These are phyloP conservation scores for Sinonovacula constricta DNA, from an alignment of 1,140 invertebrate genomes.

Conservation along the genomic window DNA sequence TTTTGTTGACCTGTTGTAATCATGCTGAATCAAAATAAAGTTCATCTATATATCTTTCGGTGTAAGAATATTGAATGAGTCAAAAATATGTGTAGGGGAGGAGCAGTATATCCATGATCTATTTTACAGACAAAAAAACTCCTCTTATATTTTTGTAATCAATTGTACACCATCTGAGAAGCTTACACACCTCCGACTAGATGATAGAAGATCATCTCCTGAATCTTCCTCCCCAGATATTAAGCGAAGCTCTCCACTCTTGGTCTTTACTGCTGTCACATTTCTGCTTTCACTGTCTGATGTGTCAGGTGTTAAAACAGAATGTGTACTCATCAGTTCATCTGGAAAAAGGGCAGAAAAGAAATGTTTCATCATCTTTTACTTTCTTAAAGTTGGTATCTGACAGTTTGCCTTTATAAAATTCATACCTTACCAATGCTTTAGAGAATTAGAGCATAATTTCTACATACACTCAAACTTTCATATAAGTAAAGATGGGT, in stretches of 20 bases:
- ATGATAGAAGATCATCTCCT: constrained; percentile 60
- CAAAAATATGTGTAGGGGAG: not conserved
- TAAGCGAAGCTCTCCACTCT: constrained; percentile 71
- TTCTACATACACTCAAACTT: too few relatives aligned
- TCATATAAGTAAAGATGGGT: too few relatives aligned
- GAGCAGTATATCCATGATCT: too few relatives aligned
- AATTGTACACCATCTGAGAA: too few relatives aligned
- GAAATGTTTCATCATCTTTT: not conserved
- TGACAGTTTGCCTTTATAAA: too few relatives aligned
- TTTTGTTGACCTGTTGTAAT: too few relatives aligned
- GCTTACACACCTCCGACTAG: constrained; percentile 41
- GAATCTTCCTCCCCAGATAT: constrained; percentile 69
- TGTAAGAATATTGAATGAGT: not conserved
- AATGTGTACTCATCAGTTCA: not conserved
- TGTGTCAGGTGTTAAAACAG: not conserved
- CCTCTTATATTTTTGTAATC: too few relatives aligned
- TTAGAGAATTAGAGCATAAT: too few relatives aligned
- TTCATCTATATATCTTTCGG: not conserved
- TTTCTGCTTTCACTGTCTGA: constrained; percentile 17
- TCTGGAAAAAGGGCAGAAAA: constrained; percentile 16
- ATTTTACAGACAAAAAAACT: too few relatives aligned
- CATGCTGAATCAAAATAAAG: not conserved
- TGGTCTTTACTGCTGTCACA: constrained; percentile 69
- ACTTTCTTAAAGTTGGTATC: too few relatives aligned
- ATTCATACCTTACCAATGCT: too few relatives aligned